Evolutionary conservation across 2,888 invertebrate genomes (phyloP), one percentile per base, ranked within the genome.

Genomic region (Abrostola tripartita): DNA sequence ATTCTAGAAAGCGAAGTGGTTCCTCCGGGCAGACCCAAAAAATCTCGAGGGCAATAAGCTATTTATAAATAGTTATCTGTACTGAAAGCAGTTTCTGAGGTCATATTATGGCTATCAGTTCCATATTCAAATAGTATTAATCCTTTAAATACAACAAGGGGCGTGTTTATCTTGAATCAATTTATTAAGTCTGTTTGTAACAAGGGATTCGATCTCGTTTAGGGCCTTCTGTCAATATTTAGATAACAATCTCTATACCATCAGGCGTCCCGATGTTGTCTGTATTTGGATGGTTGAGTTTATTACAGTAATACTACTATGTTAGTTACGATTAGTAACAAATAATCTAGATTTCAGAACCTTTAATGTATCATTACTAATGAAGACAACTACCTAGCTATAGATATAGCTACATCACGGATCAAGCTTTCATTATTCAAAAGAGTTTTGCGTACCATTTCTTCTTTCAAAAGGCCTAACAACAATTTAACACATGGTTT

Each of bases 141-240:
- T 78, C 78, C 75, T 75, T 78, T 73, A 74, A 78, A 76, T 66
- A 68, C 70, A 77, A 80, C 78, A 78, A 78, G 73, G 77, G 73
- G 71, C 71, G 66, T 85, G 81, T 86, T 84, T 85, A 85, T 87
- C 85, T 85, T 82, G 78, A 81, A 85, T 85, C 85, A 82, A 85
- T 86, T 83, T 82, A 83, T 83, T 82, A 79, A 78, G 74, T 79
- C 60, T 82, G 75, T 80, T 77, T 79, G 77, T 79, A 71, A 71
- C 68, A 81, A 82, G 77, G 81, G 82, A 78, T 86, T 82, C 80
- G 83, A 88, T 87, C 85, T 83, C 83, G 78, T 81, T 85, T 85
- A 84, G 83, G 83, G 81, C 81, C 82, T 85, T 84, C 76, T 84
- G 83, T 85, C 85, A 88, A 87, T 87, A 84, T 89, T 88, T 86